These are phyloP conservation scores for Merluccius polli DNA, from an alignment of 2,797 vertebrate species.

Conservation along the genomic window DNA sequence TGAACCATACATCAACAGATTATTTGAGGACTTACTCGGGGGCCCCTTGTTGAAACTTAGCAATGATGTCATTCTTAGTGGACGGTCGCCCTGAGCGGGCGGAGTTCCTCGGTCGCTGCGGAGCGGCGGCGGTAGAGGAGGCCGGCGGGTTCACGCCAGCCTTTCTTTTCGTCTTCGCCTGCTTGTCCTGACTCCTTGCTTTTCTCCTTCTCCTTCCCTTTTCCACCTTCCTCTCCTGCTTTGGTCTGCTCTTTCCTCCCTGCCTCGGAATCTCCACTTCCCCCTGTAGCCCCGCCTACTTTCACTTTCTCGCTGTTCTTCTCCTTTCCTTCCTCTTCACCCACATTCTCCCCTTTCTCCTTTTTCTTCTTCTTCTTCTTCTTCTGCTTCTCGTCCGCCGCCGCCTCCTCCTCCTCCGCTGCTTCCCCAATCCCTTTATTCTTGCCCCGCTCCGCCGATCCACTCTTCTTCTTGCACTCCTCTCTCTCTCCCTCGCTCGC, in stretches of 20 bases:
- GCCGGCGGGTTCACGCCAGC: slow-evolving; percentile 34
- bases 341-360: slow-evolving; percentile 19
- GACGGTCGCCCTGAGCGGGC: slow-evolving; percentile 58
- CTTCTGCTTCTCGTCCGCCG: slow-evolving; percentile 18
- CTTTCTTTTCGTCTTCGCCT: slow-evolving; percentile 65
- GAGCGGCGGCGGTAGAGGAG: slow-evolving; percentile 17
- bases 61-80: slow-evolving; percentile 70
- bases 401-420: slow-evolving; percentile 17
- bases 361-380: slow-evolving; percentile 2
- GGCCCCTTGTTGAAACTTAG: slow-evolving; percentile 76
- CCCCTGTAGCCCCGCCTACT: background rate
- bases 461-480: background rate
- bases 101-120: slow-evolving; percentile 55
- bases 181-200: slow-evolving; percentile 61
- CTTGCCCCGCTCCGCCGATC: slow-evolving; percentile 1
- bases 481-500: slow-evolving; percentile 2
- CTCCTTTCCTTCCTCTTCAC: slow-evolving; percentile 17
- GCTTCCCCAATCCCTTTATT: background rate
- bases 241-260: slow-evolving; percentile 33
- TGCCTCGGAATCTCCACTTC: slow-evolving; percentile 15
- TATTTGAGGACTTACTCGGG: slow-evolving; percentile 60
- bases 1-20: background rate
- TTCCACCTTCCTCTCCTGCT: slow-evolving; percentile 19
- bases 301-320: slow-evolving; percentile 16
- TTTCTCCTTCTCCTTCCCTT: slow-evolving; percentile 53